Evolutionary conservation across 2,888 invertebrate species (phyloP), one percentile per base, ranked within the genome.

Genomic region (Oligia latruncula): DNA sequence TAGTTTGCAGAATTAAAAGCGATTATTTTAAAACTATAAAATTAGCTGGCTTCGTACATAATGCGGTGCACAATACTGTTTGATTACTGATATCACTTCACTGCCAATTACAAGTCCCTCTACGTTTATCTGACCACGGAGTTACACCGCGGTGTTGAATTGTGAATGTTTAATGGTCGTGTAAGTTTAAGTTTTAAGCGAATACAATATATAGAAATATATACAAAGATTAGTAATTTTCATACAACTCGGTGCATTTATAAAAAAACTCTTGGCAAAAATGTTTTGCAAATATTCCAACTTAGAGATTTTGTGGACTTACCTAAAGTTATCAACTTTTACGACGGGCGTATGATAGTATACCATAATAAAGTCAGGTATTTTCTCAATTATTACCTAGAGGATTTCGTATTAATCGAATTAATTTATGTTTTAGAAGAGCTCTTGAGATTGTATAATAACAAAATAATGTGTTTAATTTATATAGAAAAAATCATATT

Each of bases 31-130:
- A 95, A 96, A 96, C 95, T 96, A 96, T 94, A 94, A 94, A 94
- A 95, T 95, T 94, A 96, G 95, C 95, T 95, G 94, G 94, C 94
- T 94, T 95, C 95, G 92, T 96, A 95, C 94, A 94, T 91, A 95
- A 95, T 96, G 96, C 96, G 95, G 96, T 96, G 96, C 96, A 95
- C 90, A 93, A 93, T 93, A 93, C 92, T 94, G 92, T 93, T 92
- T 85, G 90, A 90, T 91, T 91, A 91, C 90, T 91, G 90, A 87
- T 91, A 89, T 91, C 83, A 90, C 82, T 88, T 88, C 82, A 86
- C 88, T 90, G 88, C 90, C 89, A 84, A 85, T 89, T 89, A 84
- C 84, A 84, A 88, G 90, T 92, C 91, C 89, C 74, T 88, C 89
- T 91, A 89, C 81, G 83, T 78, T 87, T 84, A 83, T 84, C 88